Evolutionary conservation across 2,113 vertebrate genomes (phyloP), one percentile per base, ranked within the genome.

Genomic region (Cercopithecus mona): DNA sequence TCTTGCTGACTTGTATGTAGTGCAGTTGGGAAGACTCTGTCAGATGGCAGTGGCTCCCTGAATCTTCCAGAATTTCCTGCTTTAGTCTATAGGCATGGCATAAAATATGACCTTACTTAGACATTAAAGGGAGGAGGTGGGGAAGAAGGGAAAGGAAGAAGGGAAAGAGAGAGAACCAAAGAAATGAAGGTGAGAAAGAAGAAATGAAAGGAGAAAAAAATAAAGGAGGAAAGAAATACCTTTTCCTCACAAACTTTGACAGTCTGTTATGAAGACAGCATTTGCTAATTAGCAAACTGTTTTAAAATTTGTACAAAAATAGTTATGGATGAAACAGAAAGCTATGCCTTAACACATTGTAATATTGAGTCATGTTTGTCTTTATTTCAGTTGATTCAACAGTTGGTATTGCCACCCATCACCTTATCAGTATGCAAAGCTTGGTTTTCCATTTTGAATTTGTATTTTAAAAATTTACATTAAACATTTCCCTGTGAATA

Each of bases 251-350:
- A 48, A n/a, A 5, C 8, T 86, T 80, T 59, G 57, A 70, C 27
- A 61, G 27, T 32, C 11, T 73, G 40, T 75, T 52, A 48, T 61
- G 61, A 70, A 96, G 78, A 86, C 35, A 78, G 17, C 86, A 68
- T 84, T 91, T 43, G 70, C 38, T 55, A 88, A 79, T 93, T 75
- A 75, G 50, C 72, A 81, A 88, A 84, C 79, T 91, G 32, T 89
- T 97, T 79, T 82, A n/a, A 75, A 97, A 93, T 92, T 75, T 80
- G 43, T 84, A 16, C 27, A 64, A 93, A 94, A 90, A 52, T 94
- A 61, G 68, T 81, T 78, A 59, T 17, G 48, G 72, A 68, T 66
- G 88, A 64, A 92, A 83, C 55, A 91, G 94, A 93, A 96, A 97
- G 22, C 68, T 45, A 3, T 85, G 78, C 78, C 94, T 93, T 57